Evolutionary conservation across 1,140 invertebrate genomes (phyloP).

Genomic region (Pissodes strobi): DNA sequence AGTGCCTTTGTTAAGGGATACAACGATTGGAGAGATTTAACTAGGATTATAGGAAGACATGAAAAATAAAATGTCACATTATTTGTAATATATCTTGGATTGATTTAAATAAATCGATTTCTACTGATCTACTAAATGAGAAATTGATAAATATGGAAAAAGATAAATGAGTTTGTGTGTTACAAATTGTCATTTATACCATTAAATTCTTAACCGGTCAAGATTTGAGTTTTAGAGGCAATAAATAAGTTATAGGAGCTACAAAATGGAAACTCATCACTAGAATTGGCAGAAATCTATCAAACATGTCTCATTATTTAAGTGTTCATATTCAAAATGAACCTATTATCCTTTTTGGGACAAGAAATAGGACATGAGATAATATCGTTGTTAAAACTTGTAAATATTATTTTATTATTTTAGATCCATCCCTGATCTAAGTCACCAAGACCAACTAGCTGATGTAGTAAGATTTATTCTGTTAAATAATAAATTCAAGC

Average conservation of each 20-base stretch:
- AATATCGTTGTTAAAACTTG: not conserved
- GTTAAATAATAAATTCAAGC: too few relatives aligned
- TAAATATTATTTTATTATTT: not conserved
- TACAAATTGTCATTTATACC: too few relatives aligned
- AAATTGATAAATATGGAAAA: not conserved
- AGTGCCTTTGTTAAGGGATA: too few relatives aligned
- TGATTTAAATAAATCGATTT: not conserved
- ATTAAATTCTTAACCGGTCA: not conserved
- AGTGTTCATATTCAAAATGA: too few relatives aligned
- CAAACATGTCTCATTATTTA: not conserved
- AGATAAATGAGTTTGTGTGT: not conserved
- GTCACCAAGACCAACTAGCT: too few relatives aligned
- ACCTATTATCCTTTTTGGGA: not conserved
- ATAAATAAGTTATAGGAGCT: not conserved
- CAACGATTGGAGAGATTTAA: too few relatives aligned
- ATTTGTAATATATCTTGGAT: not conserved
- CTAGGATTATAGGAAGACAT: not conserved
- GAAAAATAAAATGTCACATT: not conserved
- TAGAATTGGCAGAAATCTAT: too few relatives aligned
- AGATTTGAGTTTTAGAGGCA: not conserved
- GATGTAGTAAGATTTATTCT: too few relatives aligned
- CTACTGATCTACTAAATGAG: not conserved
- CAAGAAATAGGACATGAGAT: not conserved
- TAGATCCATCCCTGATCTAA: too few relatives aligned
- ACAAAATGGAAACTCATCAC: not conserved